Evolutionary conservation across 2,888 invertebrate species (phyloP), one percentile per base, ranked within the genome.

Genomic region (Drosophila anceps): DNA sequence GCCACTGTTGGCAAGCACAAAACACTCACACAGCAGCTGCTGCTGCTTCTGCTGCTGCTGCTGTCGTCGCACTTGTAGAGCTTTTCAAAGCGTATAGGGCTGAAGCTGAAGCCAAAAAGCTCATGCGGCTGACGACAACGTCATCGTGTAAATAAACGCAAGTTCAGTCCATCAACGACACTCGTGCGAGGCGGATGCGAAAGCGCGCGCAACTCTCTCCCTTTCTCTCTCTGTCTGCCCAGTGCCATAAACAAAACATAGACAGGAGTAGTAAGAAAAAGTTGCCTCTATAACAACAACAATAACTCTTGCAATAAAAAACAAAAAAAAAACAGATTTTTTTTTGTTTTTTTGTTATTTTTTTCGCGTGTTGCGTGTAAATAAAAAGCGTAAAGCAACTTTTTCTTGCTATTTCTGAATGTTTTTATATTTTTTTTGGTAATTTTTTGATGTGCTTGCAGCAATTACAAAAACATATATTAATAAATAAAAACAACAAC

Each of bases 151-250:
- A 75, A 74, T 75, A 80, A 76, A 72, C 81, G 79, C 74, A 74
- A 84, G 69, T 79, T 91, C 85, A 91, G 91, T 91, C 87, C 82
- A 79, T 73, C 89, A 88, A 73, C 79, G 82, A 88, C 87, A 80
- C 76, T 90, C 88, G 87, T 82, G 80, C 81, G 78, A 83, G 79
- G 82, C 91, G 84, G 83, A 74, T 71, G 86, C 86, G 20, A 43
- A 43, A 57, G 67, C 71, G 72, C 65, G 78, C 79, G 75, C 54
- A 67, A 64, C 39, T 63, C 60, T 71, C 73, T 68, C n/a, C n/a
- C n/a, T n/a, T n/a, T 63, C 60, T 71, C 73, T 68, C n/a, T n/a
- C n/a, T n/a, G n/a, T n/a, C 73, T 68, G 72, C 70, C 69, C 50
- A 68, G 73, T 73, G 68, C 66, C 61, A 74, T 66, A 73, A 73